Base-by-base conservation (phyloP, 92 coral and sea anemone genomes). In the Epizoanthus ramosus region DNA sequence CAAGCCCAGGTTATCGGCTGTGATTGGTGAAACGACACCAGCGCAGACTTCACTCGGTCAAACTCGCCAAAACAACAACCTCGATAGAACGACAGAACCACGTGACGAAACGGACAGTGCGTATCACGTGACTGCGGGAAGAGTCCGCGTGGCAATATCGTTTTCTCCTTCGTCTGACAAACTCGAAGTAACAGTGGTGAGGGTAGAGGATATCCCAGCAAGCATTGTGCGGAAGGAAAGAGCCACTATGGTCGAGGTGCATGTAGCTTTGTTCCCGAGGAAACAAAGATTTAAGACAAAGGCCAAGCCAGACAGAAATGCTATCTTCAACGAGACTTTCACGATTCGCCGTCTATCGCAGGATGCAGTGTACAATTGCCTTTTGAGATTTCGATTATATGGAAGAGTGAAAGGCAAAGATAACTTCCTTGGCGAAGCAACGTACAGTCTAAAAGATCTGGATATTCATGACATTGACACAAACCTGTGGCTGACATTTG, bases 341-440 rank as follows among this genome's bases (percentile, higher is more conserved):
- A 35, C 82, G 6, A 77, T 77, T n/a, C 82, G 82, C 35, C 82
- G 82, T 22, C 60, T 77, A 43, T 77, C 82, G 50, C 82, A 77
- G 23, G 82, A 77, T 3, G 82, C 71, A 9, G 82, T 77, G 21
- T 77, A 39, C 21, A 77, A 77, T 39, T 77, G 82, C 14, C 82
- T 77, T 39, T 63, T 77, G 59, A 39, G 82, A 14, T 60, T 77
- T 43, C 82, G 82, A 0, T 77, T 77, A 19, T 77, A 77, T 14
- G 82, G 82, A 14, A 16, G 71, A 19, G 82, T 61, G 71, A 77
- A 41, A 22, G 82, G 82, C 13, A 77, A 77, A 23, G 82, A 77
- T n/a, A 77, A 77, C 50, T 77, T 77, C 63, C 82, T 77, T 7
- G 82, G 82, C 1, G 82, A 77, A 61, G 82, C 82, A 8, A 77